These are phyloP conservation scores for Chironomus striatipennis DNA, from an alignment of 1,140 invertebrate genomes.

Conservation along the genomic window DNA sequence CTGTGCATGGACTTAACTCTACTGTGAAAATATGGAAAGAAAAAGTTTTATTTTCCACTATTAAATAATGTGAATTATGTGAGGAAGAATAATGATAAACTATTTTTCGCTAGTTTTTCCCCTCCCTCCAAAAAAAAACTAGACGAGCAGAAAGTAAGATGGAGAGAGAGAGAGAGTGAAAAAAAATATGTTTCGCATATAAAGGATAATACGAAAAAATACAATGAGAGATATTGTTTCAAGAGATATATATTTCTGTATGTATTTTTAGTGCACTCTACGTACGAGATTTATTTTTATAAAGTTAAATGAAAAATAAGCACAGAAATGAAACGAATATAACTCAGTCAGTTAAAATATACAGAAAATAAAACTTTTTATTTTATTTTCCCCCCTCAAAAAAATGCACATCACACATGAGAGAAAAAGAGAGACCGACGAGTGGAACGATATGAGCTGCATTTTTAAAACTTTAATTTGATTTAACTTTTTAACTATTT, in stretches of 20 bases:
- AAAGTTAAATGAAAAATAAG: slow-evolving; percentile 24
- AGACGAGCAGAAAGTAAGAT: neutral
- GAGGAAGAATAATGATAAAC: neutral
- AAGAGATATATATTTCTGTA: neutral
- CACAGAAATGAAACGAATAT: slow-evolving; percentile 15
- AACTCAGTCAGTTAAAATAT: slow-evolving; percentile 10
- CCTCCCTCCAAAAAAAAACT: neutral
- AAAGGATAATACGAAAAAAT: neutral
- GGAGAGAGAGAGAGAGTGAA: neutral
- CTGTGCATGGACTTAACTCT: neutral
- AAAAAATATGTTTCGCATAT: neutral
- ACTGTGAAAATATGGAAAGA: neutral
- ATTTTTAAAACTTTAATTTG: slow-evolving; percentile 23
- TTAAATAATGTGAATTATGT: neutral
- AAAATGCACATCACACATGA: neutral
- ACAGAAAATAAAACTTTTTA: neutral
- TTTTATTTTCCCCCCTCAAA: neutral
- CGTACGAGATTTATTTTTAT: slow-evolving; percentile 17
- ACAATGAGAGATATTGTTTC: neutral
- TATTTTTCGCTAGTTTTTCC: neutral
- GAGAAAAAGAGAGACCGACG: too few relatives aligned
- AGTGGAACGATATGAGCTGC: neutral
- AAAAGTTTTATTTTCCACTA: neutral
- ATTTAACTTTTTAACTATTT: slow-evolving; percentile 16
- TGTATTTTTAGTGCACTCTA: neutral